Base-by-base conservation (phyloP, 2,113 vertebrate genomes). In the Ascaphus truei region DNA sequence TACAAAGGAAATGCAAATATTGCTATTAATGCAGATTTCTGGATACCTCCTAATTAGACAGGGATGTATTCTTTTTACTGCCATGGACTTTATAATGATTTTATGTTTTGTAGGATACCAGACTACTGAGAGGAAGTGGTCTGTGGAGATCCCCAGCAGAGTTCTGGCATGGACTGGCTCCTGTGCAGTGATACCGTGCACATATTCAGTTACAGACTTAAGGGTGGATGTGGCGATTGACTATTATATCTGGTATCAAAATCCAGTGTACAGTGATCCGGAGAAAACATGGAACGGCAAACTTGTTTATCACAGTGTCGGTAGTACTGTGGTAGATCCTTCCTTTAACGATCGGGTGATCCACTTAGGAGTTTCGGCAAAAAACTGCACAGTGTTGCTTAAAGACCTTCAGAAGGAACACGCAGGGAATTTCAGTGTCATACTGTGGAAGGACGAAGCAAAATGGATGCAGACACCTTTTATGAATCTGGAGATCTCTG, bases 111-210 rank as follows among this genome's bases (percentile, higher is more conserved):
- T 18, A 45, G 41, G 41, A 5, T 45, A 45, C 18, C 15, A 12
- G 26, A 5, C 8, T 55, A 7, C 2, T 18, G 9, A 6, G 3
- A 55, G 1, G 1, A 5, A 43, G n/a, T 16, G 7, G 1, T 11
- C 5, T 13, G 1, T 7, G 39, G 18, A 7, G 39, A 43, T 43
- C 39, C 7, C 30, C 53, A 57, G 7, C 3, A 2, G 30, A 36
- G 52, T 20, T n/a, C 3, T 7, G 6, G 57, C 47, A 16, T 52
- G 67, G 67, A 22, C 22, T 15, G 67, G 56, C 16, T 60, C 67
- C 0, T 69, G 67, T 13, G 33, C 16, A 11, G 0, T 41, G 7
- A 12, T 69, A 23, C 33, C 43, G 1, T 69, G 67, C 30, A 4
- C n/a, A n/a, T n/a, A n/a, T n/a, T n/a, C n/a, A n/a, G n/a, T n/a